A percentile compares a stretch with the other conserved stretches of the same genome.
Conservation (phyloP, 2,797 vertebrate species). For the Danio albolineatus region DNA sequence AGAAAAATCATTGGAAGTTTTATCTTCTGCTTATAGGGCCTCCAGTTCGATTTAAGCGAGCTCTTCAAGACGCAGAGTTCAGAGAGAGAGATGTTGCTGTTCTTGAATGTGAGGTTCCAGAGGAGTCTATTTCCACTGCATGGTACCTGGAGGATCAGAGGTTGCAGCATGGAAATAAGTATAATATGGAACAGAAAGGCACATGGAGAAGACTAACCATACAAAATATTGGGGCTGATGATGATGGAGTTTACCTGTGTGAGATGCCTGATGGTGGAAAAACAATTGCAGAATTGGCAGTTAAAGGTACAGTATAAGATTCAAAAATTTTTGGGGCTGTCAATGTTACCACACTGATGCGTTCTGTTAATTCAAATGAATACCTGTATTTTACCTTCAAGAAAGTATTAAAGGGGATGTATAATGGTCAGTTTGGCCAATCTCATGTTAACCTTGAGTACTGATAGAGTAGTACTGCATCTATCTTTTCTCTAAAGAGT, state of each 20-base stretch:
- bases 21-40: conserved; percentile 75
- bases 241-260: conserved; percentile 94
- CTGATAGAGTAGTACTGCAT: too few relatives aligned
- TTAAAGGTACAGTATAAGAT: conserved; percentile 82
- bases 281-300: conserved; percentile 90
- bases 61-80: conserved; percentile 87
- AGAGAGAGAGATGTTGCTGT: conserved; percentile 85
- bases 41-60: conserved; percentile 83
- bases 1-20: not conserved
- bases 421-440: too few relatives aligned
- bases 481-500: too few relatives aligned
- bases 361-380: not conserved
- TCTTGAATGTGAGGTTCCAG: conserved; percentile 92
- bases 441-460: too few relatives aligned
- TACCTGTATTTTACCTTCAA: not conserved
- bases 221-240: conserved; percentile 85
- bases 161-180: conserved; percentile 88
- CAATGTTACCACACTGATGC: not conserved
- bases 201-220: conserved; percentile 86
- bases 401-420: not conserved
- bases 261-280: conserved; percentile 93
- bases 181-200: conserved; percentile 91
- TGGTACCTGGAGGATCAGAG: conserved; percentile 96
- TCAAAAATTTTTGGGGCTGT: not conserved
- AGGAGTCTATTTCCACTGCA: conserved; percentile 83